Evolutionary conservation across 2,888 invertebrate species (phyloP), one percentile per base, ranked within the genome.

Genomic region (Gerris lacustris): DNA sequence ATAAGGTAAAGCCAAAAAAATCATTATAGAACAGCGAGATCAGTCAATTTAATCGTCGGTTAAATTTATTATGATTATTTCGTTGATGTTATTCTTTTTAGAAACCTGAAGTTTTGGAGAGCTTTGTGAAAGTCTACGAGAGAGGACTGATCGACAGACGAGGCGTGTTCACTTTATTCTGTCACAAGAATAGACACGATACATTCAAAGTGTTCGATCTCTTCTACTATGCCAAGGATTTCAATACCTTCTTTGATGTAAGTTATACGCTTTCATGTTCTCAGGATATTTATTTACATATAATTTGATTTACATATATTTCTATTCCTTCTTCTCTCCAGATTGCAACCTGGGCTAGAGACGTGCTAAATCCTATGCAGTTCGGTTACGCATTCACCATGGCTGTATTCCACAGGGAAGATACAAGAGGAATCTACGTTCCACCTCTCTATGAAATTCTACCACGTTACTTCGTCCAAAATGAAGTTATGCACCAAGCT

Each of bases 161-260:
- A 18, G 17, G 18, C 7, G 43, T 31, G 17, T 66, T 66, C 17
- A 66, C 18, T 31, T 15, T 66, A 17, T n/a, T 15, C 66, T 15
- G 17, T 17, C 66, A 71, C 69, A 67, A 76, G 73, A 43, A 17
- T 9, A 66, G 17, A 69, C 83, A 84, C 76, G 87, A 90, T 78
- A 87, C 86, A 11, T 78, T 84, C 5, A 84, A 85, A 6, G 79
- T 91, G 43, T 87, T 87, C 81, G 84, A 87, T 77, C 81, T 88
- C 70, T 82, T 91, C 74, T 84, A 84, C 80, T 86, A 86, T 70
- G 87, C 90, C 75, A 88, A 87, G 79, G 86, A 88, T 78, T 90
- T 84, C 79, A 83, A 85, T 31, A 87, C 87, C 55, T 88, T 91
- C 82, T 83, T 85, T 79, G 84, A 7, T 17, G 66, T 70, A 31